phyloP scores from a whole-genome alignment of 2,113 vertebrate species.

The Pseudopipra pipra region DNA sequence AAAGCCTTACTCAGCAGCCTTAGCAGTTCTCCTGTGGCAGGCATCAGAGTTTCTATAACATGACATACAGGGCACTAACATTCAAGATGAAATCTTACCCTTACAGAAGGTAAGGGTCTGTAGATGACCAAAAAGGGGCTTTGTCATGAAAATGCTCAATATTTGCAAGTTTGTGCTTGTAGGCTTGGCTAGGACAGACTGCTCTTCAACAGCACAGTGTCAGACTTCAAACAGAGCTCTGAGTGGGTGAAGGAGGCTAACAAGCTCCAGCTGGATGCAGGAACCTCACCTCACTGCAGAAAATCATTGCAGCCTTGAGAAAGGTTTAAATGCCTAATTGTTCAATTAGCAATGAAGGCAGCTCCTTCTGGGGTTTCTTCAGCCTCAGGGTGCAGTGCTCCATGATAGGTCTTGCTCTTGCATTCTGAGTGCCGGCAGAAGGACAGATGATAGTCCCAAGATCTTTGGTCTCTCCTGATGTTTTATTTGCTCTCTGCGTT shows the following conservation, averaged over 20 bases:
- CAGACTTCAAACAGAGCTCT: neutral
- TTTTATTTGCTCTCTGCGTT: neutral
- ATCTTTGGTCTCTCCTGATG: neutral
- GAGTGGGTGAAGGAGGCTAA: neutral
- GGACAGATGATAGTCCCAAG: neutral
- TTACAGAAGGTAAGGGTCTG: neutral
- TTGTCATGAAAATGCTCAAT: neutral
- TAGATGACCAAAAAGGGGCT: neutral
- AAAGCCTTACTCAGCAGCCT: neutral
- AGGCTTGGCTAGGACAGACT: neutral
- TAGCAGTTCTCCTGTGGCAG: neutral
- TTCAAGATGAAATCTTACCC: neutral
- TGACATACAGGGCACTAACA: neutral
- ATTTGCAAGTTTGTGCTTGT: neutral
- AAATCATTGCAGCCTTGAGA: neutral
- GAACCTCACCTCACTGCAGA: neutral
- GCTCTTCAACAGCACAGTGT: neutral
- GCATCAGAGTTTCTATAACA: neutral
- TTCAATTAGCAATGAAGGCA: slow-evolving; percentile 24
- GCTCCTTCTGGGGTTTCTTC: slow-evolving; percentile 1
- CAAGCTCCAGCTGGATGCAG: neutral
- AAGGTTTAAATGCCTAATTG: neutral
- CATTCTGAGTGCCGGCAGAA: neutral
- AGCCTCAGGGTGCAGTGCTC: slow-evolving; percentile 3
- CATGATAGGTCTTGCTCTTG: neutral